Percentiles rank a stretch among this genome's conserved stretches.
phyloP scores from a whole-genome alignment of 2,113 vertebrate species.

The Elephantulus edwardii region DNA sequence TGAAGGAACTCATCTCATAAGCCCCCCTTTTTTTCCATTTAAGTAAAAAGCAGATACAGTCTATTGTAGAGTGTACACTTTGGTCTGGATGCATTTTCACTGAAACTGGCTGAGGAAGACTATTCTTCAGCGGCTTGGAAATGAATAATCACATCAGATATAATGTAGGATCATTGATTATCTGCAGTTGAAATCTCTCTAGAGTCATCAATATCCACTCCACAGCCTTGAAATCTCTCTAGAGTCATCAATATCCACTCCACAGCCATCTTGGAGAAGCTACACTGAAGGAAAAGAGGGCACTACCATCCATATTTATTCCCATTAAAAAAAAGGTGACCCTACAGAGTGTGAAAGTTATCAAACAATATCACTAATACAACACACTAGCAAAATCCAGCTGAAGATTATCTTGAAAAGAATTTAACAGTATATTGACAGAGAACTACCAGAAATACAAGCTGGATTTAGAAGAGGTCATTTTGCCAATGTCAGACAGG shows the following conservation, averaged over 20 bases:
- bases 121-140: constrained; percentile 29
- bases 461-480: too few species aligned
- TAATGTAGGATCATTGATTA: constrained; percentile 17
- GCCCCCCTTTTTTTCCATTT: constrained; percentile 11
- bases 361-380: too few species aligned
- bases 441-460: too few species aligned
- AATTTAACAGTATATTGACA: too few species aligned
- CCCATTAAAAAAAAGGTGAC: too few species aligned
- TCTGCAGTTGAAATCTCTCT: not conserved
- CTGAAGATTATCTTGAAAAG: too few species aligned
- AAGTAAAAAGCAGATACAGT: constrained; percentile 13
- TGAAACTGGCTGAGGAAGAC: not conserved
- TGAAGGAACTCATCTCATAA: constrained; percentile 74
- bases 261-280: constrained; percentile 21
- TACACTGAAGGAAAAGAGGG: constrained; percentile 24
- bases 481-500: too few species aligned
- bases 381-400: too few species aligned
- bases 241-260: not conserved
- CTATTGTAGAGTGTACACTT: not conserved
- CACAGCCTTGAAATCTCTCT: constrained; percentile 33
- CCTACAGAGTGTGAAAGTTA: too few species aligned
- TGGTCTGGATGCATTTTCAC: constrained; percentile 55
- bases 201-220: not conserved
- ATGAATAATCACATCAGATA: constrained; percentile 50
- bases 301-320: too few species aligned